A percentile compares a stretch with the other conserved stretches of the same genome.
phyloP scores from a whole-genome alignment of 2,113 vertebrate species.

The Pipa parva region DNA sequence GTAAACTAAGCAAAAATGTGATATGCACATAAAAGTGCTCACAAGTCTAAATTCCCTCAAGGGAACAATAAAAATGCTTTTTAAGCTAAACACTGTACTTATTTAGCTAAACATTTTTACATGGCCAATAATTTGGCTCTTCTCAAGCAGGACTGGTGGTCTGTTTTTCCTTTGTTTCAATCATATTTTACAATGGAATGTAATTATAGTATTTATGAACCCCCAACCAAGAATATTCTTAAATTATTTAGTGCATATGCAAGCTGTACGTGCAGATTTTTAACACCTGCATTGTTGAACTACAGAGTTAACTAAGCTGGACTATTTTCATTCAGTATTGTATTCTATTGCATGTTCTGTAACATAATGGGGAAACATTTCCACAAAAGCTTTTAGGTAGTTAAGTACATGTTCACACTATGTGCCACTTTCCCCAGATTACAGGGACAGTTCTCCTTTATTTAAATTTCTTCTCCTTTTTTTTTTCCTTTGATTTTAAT shows the following conservation, averaged over 20 bases:
- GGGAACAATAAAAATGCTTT: slow-evolving; percentile 26
- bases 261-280: neutral
- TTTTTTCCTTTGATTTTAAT: too few relatives aligned
- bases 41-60: neutral
- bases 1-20: slow-evolving; percentile 20
- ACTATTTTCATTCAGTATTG: too few relatives aligned
- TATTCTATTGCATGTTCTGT: too few relatives aligned
- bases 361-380: too few relatives aligned
- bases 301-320: too few relatives aligned
- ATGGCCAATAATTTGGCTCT: slow-evolving; percentile 9
- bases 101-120: slow-evolving; percentile 7
- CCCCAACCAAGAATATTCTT: neutral
- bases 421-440: too few relatives aligned
- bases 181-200: neutral
- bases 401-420: too few relatives aligned
- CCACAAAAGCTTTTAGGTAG: too few relatives aligned
- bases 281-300: neutral
- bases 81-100: slow-evolving; percentile 20
- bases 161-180: neutral
- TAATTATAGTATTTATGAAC: neutral
- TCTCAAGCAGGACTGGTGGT: neutral
- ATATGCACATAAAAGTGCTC: slow-evolving; percentile 21
- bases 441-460: too few relatives aligned
- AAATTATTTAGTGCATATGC: neutral
- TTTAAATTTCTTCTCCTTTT: too few relatives aligned